These are phyloP conservation scores for Druceiella hillmani DNA, from an alignment of 2,888 invertebrate genomes.

Conservation along the genomic window DNA sequence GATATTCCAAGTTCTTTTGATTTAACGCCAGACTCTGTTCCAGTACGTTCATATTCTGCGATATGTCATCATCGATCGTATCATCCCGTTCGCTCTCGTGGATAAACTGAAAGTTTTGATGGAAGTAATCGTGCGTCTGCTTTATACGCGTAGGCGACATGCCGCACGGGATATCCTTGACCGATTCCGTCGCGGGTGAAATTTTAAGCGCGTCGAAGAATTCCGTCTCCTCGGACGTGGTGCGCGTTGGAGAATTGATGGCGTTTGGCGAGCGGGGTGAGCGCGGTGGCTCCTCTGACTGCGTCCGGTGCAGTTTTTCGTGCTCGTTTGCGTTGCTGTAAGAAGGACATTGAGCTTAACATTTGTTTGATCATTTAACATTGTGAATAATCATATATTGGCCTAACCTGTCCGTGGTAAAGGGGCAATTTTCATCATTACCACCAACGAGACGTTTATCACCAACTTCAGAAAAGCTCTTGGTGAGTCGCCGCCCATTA, in stretches of 20 bases:
- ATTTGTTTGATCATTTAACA: background rate
- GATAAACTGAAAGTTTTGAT: slow-evolving; percentile 50
- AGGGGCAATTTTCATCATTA: slow-evolving; percentile 28
- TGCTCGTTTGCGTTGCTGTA: slow-evolving; percentile 54
- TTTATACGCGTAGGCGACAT: slow-evolving; percentile 42
- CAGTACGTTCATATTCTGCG: slow-evolving; percentile 39
- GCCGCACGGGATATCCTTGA: slow-evolving; percentile 37
- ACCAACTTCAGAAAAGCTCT: slow-evolving; percentile 76
- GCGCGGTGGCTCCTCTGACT: slow-evolving; percentile 77
- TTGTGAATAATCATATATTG: background rate
- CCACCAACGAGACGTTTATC: slow-evolving; percentile 37
- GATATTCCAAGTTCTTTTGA: slow-evolving; percentile 44
- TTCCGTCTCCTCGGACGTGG: slow-evolving; percentile 37
- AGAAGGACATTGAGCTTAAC: slow-evolving; percentile 12
- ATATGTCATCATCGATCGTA: slow-evolving; percentile 40
- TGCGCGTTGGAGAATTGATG: slow-evolving; percentile 44
- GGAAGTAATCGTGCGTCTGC: slow-evolving; percentile 48
- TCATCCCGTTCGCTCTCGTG: slow-evolving; percentile 51
- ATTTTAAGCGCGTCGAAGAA: background rate
- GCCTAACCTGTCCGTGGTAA: slow-evolving; percentile 1
- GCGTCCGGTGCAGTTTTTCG: slow-evolving; percentile 74
- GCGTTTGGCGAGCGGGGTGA: slow-evolving; percentile 62
- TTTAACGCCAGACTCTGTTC: slow-evolving; percentile 51
- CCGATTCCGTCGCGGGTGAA: slow-evolving; percentile 14
- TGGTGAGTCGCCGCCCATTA: slow-evolving; percentile 71